These are phyloP conservation scores for mouse (Mus musculus) DNA, from an alignment of 2,113 vertebrate genomes.

Conservation along the genomic window DNA sequence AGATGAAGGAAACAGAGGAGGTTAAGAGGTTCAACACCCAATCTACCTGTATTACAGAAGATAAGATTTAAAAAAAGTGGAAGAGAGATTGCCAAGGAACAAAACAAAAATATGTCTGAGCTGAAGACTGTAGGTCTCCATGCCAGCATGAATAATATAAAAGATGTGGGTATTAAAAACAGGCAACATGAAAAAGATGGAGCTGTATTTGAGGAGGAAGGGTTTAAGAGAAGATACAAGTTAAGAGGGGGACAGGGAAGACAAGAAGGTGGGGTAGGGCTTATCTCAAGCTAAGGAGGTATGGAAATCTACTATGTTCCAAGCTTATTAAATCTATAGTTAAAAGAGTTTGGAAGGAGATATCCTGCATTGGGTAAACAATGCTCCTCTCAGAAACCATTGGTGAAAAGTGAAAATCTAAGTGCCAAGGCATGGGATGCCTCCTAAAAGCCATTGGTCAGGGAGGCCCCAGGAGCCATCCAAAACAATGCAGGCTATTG, in stretches of 20 bases:
- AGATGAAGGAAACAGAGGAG: background rate
- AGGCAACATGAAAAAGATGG: background rate
- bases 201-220: background rate
- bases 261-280: too few relatives aligned
- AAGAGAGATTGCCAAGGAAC: background rate
- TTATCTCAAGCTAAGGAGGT: background rate
- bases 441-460: background rate
- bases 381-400: background rate
- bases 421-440: background rate
- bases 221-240: too few relatives aligned
- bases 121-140: background rate
- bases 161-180: background rate
- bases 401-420: background rate
- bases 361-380: background rate
- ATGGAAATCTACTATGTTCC: background rate
- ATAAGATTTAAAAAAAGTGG: background rate
- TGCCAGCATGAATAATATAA: background rate
- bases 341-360: background rate
- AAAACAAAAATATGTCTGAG: background rate
- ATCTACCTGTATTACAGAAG: background rate
- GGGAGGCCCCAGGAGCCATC: background rate
- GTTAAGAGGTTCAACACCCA: background rate
- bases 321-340: background rate
- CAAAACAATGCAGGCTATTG: background rate
- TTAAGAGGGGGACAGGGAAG: background rate